A percentile compares a stretch with the other conserved stretches of the same genome.
phyloP scores from a whole-genome alignment of 2,888 invertebrate genomes.

The Mycalesis mineus region DNA sequence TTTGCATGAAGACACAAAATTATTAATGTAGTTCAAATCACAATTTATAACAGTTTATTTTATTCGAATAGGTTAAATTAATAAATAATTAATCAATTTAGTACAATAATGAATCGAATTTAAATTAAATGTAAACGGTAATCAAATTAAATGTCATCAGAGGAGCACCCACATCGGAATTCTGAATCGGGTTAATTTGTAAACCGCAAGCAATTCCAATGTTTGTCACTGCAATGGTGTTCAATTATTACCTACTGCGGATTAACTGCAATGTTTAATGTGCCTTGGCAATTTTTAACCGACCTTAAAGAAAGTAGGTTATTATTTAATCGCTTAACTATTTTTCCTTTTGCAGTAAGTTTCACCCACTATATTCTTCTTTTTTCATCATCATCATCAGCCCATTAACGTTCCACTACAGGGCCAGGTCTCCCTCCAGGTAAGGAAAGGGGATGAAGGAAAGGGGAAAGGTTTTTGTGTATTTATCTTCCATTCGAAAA shows the following conservation, averaged over 20 bases:
- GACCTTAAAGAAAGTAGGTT: no score
- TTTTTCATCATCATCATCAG: no score
- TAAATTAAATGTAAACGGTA: constrained; percentile 11
- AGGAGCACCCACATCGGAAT: constrained; percentile 6
- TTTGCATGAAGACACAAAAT: not conserved
- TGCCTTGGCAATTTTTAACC: not conserved
- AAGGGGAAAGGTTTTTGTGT: no score
- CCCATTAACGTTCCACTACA: no score
- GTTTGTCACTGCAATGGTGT: constrained; percentile 12
- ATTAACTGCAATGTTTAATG: constrained; percentile 9
- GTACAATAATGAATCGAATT: not conserved
- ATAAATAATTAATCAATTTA: constrained; percentile 5
- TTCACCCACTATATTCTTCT: no score
- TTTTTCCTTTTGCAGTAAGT: no score
- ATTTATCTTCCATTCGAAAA: no score
- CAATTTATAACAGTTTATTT: not conserved
- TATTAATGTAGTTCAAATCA: not conserved
- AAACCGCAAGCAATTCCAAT: constrained; percentile 12
- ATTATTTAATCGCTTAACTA: no score
- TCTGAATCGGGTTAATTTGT: constrained; percentile 9
- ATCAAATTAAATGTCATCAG: constrained; percentile 15
- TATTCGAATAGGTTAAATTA: not conserved
- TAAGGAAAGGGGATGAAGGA: no score
- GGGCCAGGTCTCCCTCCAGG: no score
- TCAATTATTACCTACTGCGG: constrained; percentile 9